These are phyloP conservation scores for Delichon dasypus DNA, from an alignment of 2,797 vertebrate genomes.

Conservation along the genomic window DNA sequence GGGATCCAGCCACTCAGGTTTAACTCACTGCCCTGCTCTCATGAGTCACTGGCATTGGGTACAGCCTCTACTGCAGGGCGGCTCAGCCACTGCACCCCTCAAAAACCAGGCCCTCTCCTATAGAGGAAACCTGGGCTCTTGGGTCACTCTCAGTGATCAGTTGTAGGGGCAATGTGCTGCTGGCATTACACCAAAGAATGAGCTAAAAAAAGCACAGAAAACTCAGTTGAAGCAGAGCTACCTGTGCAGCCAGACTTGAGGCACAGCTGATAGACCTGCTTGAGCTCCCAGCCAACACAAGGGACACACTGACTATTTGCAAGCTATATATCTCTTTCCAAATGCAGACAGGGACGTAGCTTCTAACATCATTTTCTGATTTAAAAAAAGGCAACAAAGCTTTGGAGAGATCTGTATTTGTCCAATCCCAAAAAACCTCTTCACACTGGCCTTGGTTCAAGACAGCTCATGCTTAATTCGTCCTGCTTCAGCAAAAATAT, in stretches of 20 bases:
- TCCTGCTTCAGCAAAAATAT: conserved; percentile 42
- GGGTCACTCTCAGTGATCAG: not conserved
- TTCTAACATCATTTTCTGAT: not conserved
- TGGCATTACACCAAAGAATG: not conserved
- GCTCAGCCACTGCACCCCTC: not conserved
- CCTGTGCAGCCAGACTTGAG: not conserved
- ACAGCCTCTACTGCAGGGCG: not conserved
- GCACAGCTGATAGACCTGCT: not conserved
- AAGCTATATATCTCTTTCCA: not conserved
- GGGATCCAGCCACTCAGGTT: not conserved
- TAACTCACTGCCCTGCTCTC: not conserved
- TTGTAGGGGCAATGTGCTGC: not conserved
- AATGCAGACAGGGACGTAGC: not conserved
- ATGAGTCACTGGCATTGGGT: not conserved
- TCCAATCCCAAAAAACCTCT: not conserved
- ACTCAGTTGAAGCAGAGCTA: not conserved
- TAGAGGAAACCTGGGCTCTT: not conserved
- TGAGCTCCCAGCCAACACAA: not conserved
- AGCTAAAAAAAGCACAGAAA: not conserved
- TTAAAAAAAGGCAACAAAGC: not conserved
- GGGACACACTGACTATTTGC: not conserved
- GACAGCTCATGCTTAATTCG: conserved; percentile 24
- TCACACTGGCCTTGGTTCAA: conserved; percentile 20
- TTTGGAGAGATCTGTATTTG: not conserved
- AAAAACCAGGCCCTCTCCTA: not conserved